Base-by-base conservation (phyloP, 1,140 invertebrate genomes). In the Rhynchophorus ferrugineus region DNA sequence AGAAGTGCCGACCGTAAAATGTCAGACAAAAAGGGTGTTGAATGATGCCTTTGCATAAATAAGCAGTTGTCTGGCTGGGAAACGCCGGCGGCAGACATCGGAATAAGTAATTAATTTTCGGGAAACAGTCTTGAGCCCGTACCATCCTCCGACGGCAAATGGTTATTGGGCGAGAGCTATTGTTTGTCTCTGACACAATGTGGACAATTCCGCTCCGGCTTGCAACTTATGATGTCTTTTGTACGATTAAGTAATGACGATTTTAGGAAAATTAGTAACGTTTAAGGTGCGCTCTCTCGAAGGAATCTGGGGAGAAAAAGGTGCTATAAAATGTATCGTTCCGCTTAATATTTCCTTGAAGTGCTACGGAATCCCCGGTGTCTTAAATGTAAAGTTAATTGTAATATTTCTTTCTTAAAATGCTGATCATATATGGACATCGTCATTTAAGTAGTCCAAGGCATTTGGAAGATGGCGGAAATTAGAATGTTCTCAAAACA, bases 1-100 rank as follows among this genome's bases (percentile, higher is more conserved):
- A 29, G 24, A 11, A 53, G 43, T 53, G 50, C 35, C 20, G 21
- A 24, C 24, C 49, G 49, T 44, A 51, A 44, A 38, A 44, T 51
- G 50, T 53, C 44, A 47, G 50, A 47, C 50, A 53, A 53, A 53
- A 53, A 53, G 50, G 50, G 50, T 41, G 50, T 44, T 53, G 50
- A 53, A 53, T 46, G 50, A 53, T 39, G 43, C 50, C 19, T 53
- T 53, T 53, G 50, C 50, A 53, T 53, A 53, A 53, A 53, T 53
- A 53, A 46, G 50, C 50, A 53, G 43, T 53, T 53, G 29, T 36
- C 42, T 44, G 50, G 36, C 44, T 53, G 50, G 8, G 50, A 53
- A 53, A 35, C 46, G 43, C 50, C 50, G 42, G 19, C 45, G 21
- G 9, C 50, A 53, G 50, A 53, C 35, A 18, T 11, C 20, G 34